Conservation (phyloP, 2,888 invertebrate genomes). For the Helobdella robusta region DNA sequence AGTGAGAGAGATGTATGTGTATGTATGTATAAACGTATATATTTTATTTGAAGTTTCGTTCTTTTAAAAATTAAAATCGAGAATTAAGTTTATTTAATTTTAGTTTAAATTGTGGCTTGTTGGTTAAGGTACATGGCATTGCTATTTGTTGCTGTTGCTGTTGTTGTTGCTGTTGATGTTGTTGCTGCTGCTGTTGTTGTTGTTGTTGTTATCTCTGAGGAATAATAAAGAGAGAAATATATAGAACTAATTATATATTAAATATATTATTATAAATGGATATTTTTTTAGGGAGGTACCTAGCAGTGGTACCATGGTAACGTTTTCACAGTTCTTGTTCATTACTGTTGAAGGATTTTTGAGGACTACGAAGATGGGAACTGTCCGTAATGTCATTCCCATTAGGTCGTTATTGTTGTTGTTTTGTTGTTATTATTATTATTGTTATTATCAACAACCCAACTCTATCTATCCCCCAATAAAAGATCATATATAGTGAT, state of each 20-base stretch:
- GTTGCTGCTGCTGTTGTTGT: no score
- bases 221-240: no score
- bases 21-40: no score
- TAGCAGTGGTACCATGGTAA: constrained; percentile 75
- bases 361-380: constrained; percentile 68
- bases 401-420: constrained; percentile 53
- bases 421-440: not conserved
- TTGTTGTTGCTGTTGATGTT: no score
- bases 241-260: no score
- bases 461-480: not conserved
- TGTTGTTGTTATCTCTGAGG: no score
- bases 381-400: constrained; percentile 58
- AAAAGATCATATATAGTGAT: constrained; percentile 64
- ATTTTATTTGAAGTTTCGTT: no score
- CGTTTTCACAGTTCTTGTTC: constrained; percentile 85
- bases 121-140: no score
- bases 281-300: constrained; percentile 33
- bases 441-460: not conserved
- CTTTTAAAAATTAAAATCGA: constrained; percentile 8
- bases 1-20: no score
- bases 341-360: constrained; percentile 81
- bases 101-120: no score
- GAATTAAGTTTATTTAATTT: not conserved
- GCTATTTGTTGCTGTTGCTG: no score
- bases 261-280: no score